Conservation (phyloP, 2,113 vertebrate genomes). For the Pelobates fuscus region DNA sequence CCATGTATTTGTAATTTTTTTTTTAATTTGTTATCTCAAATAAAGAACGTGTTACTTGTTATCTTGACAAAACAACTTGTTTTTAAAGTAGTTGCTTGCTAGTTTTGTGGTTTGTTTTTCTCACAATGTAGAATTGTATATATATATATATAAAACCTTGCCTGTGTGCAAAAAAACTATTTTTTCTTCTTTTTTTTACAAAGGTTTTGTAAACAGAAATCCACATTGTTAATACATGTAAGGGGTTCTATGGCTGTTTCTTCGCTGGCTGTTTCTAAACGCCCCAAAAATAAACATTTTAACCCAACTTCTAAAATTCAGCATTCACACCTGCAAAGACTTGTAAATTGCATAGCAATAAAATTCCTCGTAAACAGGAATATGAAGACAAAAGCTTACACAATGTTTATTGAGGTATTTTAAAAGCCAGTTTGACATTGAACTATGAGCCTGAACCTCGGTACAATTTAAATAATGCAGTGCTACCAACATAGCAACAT, state of each 20-base stretch:
- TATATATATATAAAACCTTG: no score
- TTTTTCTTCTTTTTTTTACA: no score
- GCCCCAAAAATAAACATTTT: slow-evolving; percentile 66
- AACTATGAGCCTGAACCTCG: slow-evolving; percentile 57
- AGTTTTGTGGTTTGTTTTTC: no score
- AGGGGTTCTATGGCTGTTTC: not conserved
- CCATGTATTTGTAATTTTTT: no score
- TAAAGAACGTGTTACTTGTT: no score
- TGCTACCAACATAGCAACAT: not conserved
- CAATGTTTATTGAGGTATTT: slow-evolving; percentile 67
- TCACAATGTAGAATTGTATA: no score
- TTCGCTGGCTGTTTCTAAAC: slow-evolving; percentile 62
- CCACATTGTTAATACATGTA: not conserved
- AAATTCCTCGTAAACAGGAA: slow-evolving; percentile 66
- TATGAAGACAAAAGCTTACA: slow-evolving; percentile 70
- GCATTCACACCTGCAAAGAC: slow-evolving; percentile 68
- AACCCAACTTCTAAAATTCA: slow-evolving; percentile 63
- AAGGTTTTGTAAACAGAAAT: not conserved
- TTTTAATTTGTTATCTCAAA: no score
- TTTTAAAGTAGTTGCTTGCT: no score
- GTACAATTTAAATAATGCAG: slow-evolving; percentile 15
- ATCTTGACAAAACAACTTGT: no score
- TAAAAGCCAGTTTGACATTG: slow-evolving; percentile 67
- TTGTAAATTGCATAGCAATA: slow-evolving; percentile 65
- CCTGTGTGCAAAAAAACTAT: no score